Evolutionary conservation across 2,888 invertebrate species (phyloP).

Genomic region (Archaeoteleia sp.): DNA sequence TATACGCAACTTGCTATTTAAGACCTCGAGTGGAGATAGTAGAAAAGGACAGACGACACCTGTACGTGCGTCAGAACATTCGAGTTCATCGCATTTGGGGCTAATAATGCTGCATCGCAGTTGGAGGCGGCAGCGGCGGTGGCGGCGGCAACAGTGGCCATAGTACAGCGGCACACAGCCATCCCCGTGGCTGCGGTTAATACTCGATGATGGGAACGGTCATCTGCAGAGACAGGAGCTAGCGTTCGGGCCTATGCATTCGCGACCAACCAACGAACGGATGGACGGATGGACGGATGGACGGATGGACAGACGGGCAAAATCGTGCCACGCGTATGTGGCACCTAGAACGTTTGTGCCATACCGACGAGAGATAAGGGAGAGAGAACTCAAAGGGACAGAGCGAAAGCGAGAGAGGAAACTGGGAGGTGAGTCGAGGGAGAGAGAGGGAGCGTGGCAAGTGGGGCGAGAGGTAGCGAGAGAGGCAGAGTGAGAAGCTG

Average conservation of each 20-base stretch:
- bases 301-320: slow-evolving; percentile 64
- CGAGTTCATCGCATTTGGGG: slow-evolving; percentile 73
- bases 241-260: slow-evolving; percentile 48
- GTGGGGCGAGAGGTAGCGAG: slow-evolving; percentile 8
- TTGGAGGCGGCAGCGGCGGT: slow-evolving; percentile 44
- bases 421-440: slow-evolving; percentile 32
- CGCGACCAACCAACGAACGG: slow-evolving; percentile 51
- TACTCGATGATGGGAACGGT: slow-evolving; percentile 76
- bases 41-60: slow-evolving; percentile 36
- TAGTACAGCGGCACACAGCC: slow-evolving; percentile 35
- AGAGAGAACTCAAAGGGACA: slow-evolving; percentile 3
- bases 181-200: slow-evolving; percentile 73
- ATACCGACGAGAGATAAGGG: not conserved
- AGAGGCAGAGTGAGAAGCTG: slow-evolving; percentile 9
- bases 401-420: not conserved
- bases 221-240: slow-evolving; percentile 74
- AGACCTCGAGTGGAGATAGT: too few species aligned
- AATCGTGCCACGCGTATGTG: slow-evolving; percentile 70
- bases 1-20: too few species aligned
- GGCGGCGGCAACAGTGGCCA: slow-evolving; percentile 29
- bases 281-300: too few species aligned
- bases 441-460: slow-evolving; percentile 28
- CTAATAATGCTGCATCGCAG: slow-evolving; percentile 69
- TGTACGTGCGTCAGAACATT: slow-evolving; percentile 29
- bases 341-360: slow-evolving; percentile 56